phyloP scores from a whole-genome alignment of 2,888 invertebrate species.

The Netelia inedita region DNA sequence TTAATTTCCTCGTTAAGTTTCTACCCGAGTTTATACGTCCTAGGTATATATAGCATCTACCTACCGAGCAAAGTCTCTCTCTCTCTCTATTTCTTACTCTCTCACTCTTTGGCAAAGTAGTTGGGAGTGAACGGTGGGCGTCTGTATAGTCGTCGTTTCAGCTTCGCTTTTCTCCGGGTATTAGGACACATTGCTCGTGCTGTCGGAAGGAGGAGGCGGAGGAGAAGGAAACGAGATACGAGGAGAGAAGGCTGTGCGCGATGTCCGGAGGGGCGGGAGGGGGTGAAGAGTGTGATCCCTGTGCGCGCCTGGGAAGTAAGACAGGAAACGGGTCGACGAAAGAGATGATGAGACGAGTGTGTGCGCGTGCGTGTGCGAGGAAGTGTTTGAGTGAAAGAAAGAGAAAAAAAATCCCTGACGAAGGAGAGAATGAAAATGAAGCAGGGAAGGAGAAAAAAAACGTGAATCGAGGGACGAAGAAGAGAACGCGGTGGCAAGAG shows the following conservation, averaged over 20 bases:
- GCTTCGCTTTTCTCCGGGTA: slow-evolving; percentile 47
- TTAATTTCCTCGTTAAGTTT: slow-evolving; percentile 58
- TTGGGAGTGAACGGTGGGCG: slow-evolving; percentile 66
- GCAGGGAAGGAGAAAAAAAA: slow-evolving; percentile 38
- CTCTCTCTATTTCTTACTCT: background rate
- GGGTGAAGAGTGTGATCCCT: slow-evolving; percentile 17
- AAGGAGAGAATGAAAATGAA: slow-evolving; percentile 56
- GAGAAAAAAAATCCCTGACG: slow-evolving; percentile 49
- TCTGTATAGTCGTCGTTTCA: slow-evolving; percentile 51
- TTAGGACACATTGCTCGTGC: slow-evolving; percentile 43
- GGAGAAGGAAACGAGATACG: slow-evolving; percentile 50
- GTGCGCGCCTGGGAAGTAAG: slow-evolving; percentile 42
- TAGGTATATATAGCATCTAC: background rate
- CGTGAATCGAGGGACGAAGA: slow-evolving; percentile 55
- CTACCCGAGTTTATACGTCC: slow-evolving; percentile 8
- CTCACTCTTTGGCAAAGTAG: slow-evolving; percentile 58
- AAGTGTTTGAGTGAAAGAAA: slow-evolving; percentile 16
- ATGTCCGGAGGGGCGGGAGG: slow-evolving; percentile 9
- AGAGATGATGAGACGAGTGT: slow-evolving; percentile 56
- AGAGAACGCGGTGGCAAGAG: slow-evolving; percentile 45
- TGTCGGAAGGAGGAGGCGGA: slow-evolving; percentile 50
- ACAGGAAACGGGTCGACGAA: slow-evolving; percentile 58
- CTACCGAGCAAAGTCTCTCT: slow-evolving; percentile 15
- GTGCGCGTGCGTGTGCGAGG: slow-evolving; percentile 29
- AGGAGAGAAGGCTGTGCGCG: slow-evolving; percentile 16